Conservation (phyloP, 1,140 invertebrate genomes). For the Camponotus floridanus region DNA sequence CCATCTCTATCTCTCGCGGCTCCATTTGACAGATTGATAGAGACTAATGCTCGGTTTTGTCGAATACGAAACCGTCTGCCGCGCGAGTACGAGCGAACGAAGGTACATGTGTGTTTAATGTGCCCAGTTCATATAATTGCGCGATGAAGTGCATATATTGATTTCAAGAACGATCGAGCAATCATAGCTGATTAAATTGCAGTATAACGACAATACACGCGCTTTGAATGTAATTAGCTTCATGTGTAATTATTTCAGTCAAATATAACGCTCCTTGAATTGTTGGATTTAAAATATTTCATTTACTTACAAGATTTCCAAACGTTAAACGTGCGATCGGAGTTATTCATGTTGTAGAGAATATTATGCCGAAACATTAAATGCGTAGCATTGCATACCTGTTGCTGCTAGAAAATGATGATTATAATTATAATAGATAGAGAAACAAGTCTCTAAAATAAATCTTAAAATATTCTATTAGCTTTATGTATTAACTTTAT, state of each 20-base stretch:
- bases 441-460: not conserved
- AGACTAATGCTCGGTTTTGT: slow-evolving; percentile 73
- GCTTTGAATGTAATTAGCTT: not conserved
- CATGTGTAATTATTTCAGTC: slow-evolving; percentile 18
- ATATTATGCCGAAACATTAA: not conserved
- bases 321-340: not conserved
- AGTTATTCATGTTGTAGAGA: not conserved
- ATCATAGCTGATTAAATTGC: slow-evolving; percentile 4
- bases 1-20: slow-evolving; percentile 34
- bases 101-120: not conserved
- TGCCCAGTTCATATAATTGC: slow-evolving; percentile 21
- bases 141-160: slow-evolving; percentile 2
- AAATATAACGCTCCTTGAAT: not conserved
- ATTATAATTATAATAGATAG: not conserved
- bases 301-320: not conserved
- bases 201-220: slow-evolving; percentile 22
- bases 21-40: slow-evolving; percentile 75
- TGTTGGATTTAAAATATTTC: not conserved
- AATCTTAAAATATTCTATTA: not conserved
- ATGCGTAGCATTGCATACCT: not conserved
- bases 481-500: no score
- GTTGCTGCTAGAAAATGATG: slow-evolving; percentile 9
- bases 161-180: slow-evolving; percentile 43
- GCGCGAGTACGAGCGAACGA: not conserved
- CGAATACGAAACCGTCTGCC: slow-evolving; percentile 33